Percentiles rank a stretch among this genome's conserved stretches.
Conservation (phyloP, 2,888 invertebrate species). For the Hylaea fasciaria region DNA sequence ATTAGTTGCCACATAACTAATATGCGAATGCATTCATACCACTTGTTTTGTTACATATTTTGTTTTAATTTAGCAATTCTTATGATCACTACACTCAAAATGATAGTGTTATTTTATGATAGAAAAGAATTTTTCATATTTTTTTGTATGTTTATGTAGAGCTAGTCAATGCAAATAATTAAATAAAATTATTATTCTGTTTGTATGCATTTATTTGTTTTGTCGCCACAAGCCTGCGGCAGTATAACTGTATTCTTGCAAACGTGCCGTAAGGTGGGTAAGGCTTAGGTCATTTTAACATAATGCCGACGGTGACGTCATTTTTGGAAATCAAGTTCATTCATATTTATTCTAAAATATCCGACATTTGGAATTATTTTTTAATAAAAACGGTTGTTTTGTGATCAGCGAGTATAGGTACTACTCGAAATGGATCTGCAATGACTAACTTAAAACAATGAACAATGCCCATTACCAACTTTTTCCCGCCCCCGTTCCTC, state of each 20-base stretch:
- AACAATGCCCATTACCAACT: too few relatives aligned
- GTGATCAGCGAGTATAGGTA: too few relatives aligned
- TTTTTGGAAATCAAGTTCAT: too few relatives aligned
- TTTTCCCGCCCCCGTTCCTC: too few relatives aligned
- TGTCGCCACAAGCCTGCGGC: background rate
- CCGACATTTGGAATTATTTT: too few relatives aligned
- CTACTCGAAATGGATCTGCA: too few relatives aligned
- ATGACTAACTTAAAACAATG: too few relatives aligned
- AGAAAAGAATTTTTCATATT: background rate
- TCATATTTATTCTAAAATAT: too few relatives aligned
- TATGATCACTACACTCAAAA: background rate
- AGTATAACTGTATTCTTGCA: background rate
- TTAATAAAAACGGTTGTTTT: too few relatives aligned
- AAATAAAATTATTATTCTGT: slow-evolving; percentile 4
- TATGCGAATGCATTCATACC: slow-evolving; percentile 17
- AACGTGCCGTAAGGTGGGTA: too few relatives aligned
- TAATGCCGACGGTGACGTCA: too few relatives aligned
- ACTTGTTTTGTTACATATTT: background rate
- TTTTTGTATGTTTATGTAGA: slow-evolving; percentile 14
- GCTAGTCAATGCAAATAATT: slow-evolving; percentile 27
- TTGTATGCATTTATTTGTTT: background rate
- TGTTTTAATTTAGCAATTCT: background rate
- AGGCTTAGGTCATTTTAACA: too few relatives aligned
- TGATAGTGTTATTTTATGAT: background rate
- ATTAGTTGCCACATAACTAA: slow-evolving; percentile 66